A percentile compares a stretch with the other conserved stretches of the same genome.
Conservation (phyloP, 2,797 vertebrate genomes). For the Carcharodon carcharias region DNA sequence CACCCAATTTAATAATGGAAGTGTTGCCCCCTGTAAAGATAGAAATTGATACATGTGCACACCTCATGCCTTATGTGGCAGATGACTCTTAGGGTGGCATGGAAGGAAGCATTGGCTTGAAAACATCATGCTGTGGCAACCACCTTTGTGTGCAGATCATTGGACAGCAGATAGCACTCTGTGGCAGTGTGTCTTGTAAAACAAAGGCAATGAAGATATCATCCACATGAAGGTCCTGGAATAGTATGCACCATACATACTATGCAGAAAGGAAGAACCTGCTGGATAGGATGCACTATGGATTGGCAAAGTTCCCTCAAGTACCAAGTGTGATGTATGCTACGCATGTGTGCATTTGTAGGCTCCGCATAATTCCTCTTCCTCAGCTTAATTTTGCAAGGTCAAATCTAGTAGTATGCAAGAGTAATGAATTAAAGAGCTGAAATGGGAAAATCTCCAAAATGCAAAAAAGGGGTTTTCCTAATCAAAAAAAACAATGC, state of each 20-base stretch:
- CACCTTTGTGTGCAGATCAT: neutral
- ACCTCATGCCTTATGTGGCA: neutral
- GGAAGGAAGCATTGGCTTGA: neutral
- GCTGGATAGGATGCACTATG: neutral
- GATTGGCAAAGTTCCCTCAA: neutral
- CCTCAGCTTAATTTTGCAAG: neutral
- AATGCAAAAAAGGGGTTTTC: neutral
- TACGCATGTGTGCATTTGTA: neutral
- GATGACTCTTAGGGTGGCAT: neutral
- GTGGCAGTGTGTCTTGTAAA: too few species aligned
- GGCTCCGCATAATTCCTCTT: neutral
- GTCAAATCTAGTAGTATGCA: neutral
- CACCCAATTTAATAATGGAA: neutral
- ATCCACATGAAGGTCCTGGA: neutral
- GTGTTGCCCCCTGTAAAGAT: neutral
- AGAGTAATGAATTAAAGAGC: neutral
- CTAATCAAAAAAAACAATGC: neutral
- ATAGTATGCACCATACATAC: neutral
- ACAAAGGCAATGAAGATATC: neutral
- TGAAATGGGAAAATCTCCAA: neutral
- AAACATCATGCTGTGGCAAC: neutral
- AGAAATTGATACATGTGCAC: neutral
- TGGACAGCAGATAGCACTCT: too few species aligned
- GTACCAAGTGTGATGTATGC: neutral
- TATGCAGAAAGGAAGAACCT: neutral